Evolutionary conservation across 23 tunicate species (phyloP).

Genomic region (Styela clava): DNA sequence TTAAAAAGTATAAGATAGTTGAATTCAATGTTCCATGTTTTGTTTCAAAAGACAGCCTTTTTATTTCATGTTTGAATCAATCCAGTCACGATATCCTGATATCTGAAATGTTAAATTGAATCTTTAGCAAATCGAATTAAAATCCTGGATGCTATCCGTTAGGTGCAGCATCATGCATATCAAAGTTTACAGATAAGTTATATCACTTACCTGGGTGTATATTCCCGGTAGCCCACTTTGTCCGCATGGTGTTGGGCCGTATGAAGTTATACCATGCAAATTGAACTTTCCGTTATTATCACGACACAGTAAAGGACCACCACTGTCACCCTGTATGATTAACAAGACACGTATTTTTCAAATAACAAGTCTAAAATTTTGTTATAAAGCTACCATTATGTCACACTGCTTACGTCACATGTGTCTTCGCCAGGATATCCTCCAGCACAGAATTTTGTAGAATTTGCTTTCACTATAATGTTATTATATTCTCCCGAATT

Average conservation of each 20-base stretch:
- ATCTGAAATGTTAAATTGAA: no score
- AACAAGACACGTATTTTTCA: not conserved
- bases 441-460: constrained; percentile 62
- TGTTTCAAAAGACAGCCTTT: no score
- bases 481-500: constrained; percentile 4
- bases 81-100: not conserved
- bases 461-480: constrained; percentile 6
- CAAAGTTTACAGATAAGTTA: no score
- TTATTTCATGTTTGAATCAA: not conserved
- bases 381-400: no score
- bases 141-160: no score
- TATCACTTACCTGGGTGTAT: constrained; percentile 48
- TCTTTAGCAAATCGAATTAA: no score
- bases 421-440: constrained; percentile 39
- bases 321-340: constrained; percentile 58
- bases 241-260: constrained; percentile 48
- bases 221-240: constrained; percentile 41
- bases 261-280: constrained; percentile 59
- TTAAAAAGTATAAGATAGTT: no score
- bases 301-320: constrained; percentile 57
- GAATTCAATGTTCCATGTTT: no score
- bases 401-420: constrained; percentile 47
- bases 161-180: no score
- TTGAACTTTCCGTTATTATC: constrained; percentile 33
- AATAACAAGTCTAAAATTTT: no score